Conservation (phyloP, 1,140 invertebrate species). For the Lasioglossum baleicum region DNA sequence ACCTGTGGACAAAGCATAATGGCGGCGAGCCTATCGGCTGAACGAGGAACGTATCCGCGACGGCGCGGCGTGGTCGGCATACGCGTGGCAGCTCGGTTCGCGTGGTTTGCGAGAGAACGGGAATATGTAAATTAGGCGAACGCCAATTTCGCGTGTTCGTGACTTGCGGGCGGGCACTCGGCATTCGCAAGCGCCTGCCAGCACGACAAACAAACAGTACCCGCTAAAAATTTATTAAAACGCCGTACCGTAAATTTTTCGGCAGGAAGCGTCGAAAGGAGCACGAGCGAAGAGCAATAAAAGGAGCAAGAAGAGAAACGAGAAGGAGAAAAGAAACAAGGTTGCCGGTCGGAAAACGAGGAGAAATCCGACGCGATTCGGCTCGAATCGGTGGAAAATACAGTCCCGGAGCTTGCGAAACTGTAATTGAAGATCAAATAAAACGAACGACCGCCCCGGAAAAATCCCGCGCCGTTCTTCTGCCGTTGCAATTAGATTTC, state of each 20-base stretch:
- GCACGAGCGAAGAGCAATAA: no score
- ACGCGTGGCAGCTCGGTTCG: conserved; percentile 13
- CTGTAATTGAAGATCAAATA: conserved; percentile 6
- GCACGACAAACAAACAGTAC: conserved; percentile 1
- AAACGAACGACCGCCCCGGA: neutral
- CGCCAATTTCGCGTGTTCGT: conserved; percentile 50
- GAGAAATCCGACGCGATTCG: neutral
- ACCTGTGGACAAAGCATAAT: no score
- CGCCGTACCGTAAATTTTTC: conserved; percentile 7
- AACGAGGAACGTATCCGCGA: neutral
- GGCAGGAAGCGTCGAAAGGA: neutral
- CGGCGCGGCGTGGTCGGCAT: conserved; percentile 40
- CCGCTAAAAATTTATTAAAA: conserved; percentile 45
- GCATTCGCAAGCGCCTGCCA: conserved; percentile 33
- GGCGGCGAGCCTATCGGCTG: no score
- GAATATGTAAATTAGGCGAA: conserved; percentile 52
- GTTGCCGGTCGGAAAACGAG: neutral
- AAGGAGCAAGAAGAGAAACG: no score
- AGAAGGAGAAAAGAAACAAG: no score
- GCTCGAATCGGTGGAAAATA: neutral
- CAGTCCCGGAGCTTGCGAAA: neutral
- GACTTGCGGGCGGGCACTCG: conserved; percentile 13
- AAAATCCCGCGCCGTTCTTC: neutral
- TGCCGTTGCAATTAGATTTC: neutral
- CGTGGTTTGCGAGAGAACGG: conserved; percentile 18